Percentiles rank a stretch among this genome's conserved stretches.
phyloP scores from a whole-genome alignment of 1,140 invertebrate genomes.

The Cydia fagiglandana region DNA sequence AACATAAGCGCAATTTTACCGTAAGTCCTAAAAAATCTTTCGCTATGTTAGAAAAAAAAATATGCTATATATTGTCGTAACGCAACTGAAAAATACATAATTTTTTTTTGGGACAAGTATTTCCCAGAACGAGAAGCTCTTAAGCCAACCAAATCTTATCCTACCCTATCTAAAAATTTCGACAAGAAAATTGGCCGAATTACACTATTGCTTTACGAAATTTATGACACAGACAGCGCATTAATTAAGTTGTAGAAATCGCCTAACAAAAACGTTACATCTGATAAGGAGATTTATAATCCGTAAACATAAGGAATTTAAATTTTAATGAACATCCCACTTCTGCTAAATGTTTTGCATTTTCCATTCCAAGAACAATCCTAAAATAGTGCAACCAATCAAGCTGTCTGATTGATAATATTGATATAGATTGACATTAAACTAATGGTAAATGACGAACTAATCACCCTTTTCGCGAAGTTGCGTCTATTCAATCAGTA shows the following conservation, averaged over 20 bases:
- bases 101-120: too few species aligned
- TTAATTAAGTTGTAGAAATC: neutral
- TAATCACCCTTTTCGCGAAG: slow-evolving; percentile 61
- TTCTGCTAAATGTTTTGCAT: neutral
- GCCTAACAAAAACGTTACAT: slow-evolving; percentile 1
- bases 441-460: slow-evolving; percentile 76
- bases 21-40: too few species aligned
- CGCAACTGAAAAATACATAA: too few species aligned
- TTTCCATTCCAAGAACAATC: slow-evolving; percentile 6
- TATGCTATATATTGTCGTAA: too few species aligned
- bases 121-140: too few species aligned
- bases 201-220: too few species aligned
- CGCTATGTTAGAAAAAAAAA: too few species aligned
- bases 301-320: neutral
- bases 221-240: neutral
- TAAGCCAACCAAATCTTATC: too few species aligned
- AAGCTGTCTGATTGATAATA: slow-evolving; percentile 35
- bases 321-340: neutral
- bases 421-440: slow-evolving; percentile 72
- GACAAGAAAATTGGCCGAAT: too few species aligned
- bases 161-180: too few species aligned
- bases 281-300: slow-evolving; percentile 13
- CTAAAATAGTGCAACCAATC: slow-evolving; percentile 22
- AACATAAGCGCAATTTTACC: too few species aligned
- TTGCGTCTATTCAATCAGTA: slow-evolving; percentile 45